Evolutionary conservation across 2,797 vertebrate species (phyloP), one percentile per base, ranked within the genome.

Genomic region (Trematomus bernacchii): DNA sequence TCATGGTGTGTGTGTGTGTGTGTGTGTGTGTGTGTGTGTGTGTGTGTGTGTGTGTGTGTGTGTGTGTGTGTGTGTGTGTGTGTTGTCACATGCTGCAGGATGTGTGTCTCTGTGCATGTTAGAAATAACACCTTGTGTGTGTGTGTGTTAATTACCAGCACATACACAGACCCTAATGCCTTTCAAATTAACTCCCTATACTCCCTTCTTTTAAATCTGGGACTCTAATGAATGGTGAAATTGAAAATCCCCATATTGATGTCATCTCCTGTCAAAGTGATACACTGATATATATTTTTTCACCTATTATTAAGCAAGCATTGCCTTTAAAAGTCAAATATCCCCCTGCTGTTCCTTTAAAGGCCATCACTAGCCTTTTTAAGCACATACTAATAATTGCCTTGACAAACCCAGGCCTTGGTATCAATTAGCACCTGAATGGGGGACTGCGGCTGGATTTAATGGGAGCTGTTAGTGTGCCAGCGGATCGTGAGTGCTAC

Each of bases 341-440:
- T 91, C 92, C 93, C 94, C 96, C 95, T 90, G 93, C 96, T 94
- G 95, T 94, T 96, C 95, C 87, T 96, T 37, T 92, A 93, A 94
- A 96, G 96, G 94, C 96, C 95, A 96, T 96, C 96, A 96, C 95
- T 96, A 97, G 95, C 96, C 96, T 95, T 97, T 97, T 97, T 95
- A 95, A 96, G 95, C 95, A 94, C 96, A 96, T 96, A 94, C 96
- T 97, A 96, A 97, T 97, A 97, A 97, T 97, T 96, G 95, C 96
- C 96, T 96, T 96, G 95, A 98, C 96, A 97, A 97, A 97, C 95
- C 95, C 94, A 93, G 95, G 95, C 96, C 82, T 96, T 95, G 93
- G 95, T 96, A 96, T 97, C 96, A 97, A 97, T 98, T 97, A 97
- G 96, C 95, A 96, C 96, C 96, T 96, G 95, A 97, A 97, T 96